Percentiles rank a stretch among this genome's conserved stretches.
phyloP scores from a whole-genome alignment of 2,113 vertebrate genomes.

The Grantiella picta region DNA sequence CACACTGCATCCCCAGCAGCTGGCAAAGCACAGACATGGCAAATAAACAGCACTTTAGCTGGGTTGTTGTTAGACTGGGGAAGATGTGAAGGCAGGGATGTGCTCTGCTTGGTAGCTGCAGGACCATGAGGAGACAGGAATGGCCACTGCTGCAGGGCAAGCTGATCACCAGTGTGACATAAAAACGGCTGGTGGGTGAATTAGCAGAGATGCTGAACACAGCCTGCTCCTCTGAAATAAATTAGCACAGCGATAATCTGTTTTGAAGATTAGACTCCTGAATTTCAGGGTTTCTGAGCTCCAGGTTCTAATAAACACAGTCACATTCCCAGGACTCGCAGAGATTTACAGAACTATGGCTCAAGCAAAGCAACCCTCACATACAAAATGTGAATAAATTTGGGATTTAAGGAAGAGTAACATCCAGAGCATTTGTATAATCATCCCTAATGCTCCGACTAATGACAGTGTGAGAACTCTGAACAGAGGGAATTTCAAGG shows the following conservation, averaged over 20 bases:
- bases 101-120: background rate
- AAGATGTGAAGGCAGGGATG: background rate
- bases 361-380: slow-evolving; percentile 36
- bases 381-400: slow-evolving; percentile 53
- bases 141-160: background rate
- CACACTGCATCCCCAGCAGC: background rate
- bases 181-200: background rate
- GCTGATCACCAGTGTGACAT: background rate
- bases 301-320: background rate
- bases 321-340: background rate
- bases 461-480: slow-evolving; percentile 67
- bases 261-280: background rate
- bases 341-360: slow-evolving; percentile 3
- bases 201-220: background rate
- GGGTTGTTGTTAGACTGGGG: background rate
- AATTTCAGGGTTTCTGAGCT: background rate
- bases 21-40: background rate
- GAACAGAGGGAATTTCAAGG: slow-evolving; percentile 78
- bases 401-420: slow-evolving; percentile 66
- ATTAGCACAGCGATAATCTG: background rate
- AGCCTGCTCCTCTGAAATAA: background rate
- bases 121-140: background rate
- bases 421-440: slow-evolving; percentile 66
- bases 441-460: slow-evolving; percentile 59
- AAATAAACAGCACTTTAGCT: background rate